These are phyloP conservation scores for Cataglyphis altisquamis DNA, from an alignment of 2,888 invertebrate genomes.

Conservation along the genomic window DNA sequence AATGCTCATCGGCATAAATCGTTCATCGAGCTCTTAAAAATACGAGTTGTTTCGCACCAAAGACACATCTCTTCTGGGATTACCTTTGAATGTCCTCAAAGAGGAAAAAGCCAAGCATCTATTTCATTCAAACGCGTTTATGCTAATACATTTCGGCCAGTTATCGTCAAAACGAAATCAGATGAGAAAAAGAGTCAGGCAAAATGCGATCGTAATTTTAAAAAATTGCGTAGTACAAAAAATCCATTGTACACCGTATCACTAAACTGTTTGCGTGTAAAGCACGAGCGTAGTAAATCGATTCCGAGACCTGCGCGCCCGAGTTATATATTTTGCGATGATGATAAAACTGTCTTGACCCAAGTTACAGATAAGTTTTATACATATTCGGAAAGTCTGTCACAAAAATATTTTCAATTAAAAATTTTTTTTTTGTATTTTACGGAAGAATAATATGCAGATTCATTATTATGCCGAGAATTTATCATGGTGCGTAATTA, in stretches of 20 bases:
- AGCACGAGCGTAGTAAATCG: conserved; percentile 64
- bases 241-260: conserved; percentile 33
- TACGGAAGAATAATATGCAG: background rate
- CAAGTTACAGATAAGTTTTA: conserved; percentile 63
- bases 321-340: conserved; percentile 52
- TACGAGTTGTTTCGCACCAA: conserved; percentile 62
- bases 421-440: conserved; percentile 10
- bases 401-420: conserved; percentile 41
- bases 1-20: conserved; percentile 60
- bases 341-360: conserved; percentile 67
- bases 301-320: conserved; percentile 60
- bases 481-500: conserved; percentile 36
- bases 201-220: conserved; percentile 8
- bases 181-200: conserved; percentile 9
- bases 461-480: conserved; percentile 23
- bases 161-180: conserved; percentile 59
- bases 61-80: conserved; percentile 71
- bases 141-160: conserved; percentile 70
- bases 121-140: conserved; percentile 71
- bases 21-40: conserved; percentile 73
- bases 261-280: conserved; percentile 62
- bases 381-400: conserved; percentile 41
- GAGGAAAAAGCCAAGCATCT: conserved; percentile 28
- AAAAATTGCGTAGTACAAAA: conserved; percentile 17
- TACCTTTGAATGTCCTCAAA: conserved; percentile 79